Evolutionary conservation across 2,797 vertebrate genomes (phyloP).

Genomic region (Poecilia picta): DNA sequence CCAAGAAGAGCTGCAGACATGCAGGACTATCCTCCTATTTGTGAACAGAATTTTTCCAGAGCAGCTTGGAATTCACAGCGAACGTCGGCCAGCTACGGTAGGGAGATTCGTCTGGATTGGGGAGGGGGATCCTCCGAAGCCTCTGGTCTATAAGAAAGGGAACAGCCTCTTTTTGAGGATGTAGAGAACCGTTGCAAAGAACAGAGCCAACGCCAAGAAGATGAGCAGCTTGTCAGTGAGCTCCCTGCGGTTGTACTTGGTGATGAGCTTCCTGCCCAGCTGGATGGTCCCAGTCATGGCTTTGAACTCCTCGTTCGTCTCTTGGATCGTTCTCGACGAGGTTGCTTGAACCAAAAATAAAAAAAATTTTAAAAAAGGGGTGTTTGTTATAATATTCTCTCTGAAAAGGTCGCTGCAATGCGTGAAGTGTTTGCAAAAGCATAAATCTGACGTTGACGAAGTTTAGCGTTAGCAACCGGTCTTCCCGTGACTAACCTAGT

Average conservation of each 20-base stretch:
- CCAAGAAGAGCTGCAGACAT: background rate
- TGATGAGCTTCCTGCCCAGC: slow-evolving; percentile 94
- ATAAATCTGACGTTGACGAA: background rate
- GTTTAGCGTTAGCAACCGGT: background rate
- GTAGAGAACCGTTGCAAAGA: slow-evolving; percentile 94
- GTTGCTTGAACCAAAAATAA: slow-evolving; percentile 75
- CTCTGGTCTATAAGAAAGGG: slow-evolving; percentile 85
- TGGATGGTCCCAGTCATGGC: slow-evolving; percentile 97
- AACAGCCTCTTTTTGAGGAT: slow-evolving; percentile 97
- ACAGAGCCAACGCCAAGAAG: slow-evolving; percentile 93
- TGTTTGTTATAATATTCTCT: background rate
- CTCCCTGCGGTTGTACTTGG: slow-evolving; percentile 96
- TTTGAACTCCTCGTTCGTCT: slow-evolving; percentile 97
- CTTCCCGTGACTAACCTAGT: slow-evolving; percentile 79
- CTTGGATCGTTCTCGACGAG: slow-evolving; percentile 91
- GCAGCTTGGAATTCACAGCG: background rate
- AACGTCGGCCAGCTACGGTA: background rate
- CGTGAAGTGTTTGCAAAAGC: background rate
- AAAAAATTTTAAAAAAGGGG: background rate
- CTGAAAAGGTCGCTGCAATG: background rate
- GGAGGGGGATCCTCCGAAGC: slow-evolving; percentile 15
- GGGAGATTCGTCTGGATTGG: slow-evolving; percentile 2
- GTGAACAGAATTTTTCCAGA: background rate
- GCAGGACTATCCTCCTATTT: slow-evolving; percentile 2
- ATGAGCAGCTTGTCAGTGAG: slow-evolving; percentile 97